Conservation (phyloP, 2,113 vertebrate species). For the Rostratula benghalensis region DNA sequence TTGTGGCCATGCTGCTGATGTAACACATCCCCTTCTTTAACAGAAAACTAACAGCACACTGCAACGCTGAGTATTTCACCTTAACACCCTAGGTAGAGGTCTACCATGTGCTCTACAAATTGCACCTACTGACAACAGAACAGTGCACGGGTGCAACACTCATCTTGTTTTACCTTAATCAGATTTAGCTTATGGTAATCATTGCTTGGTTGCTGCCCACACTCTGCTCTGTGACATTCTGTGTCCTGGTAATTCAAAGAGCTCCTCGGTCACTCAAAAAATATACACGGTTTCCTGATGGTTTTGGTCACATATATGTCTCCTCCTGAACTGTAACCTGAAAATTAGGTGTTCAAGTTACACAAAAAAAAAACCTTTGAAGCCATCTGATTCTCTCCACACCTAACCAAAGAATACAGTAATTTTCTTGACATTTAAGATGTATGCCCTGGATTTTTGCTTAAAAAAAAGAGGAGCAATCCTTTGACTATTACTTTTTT, state of each 20-base stretch:
- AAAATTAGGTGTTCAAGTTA: background rate
- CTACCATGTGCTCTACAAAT: background rate
- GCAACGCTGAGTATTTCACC: background rate
- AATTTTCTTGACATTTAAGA: background rate
- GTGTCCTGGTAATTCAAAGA: background rate
- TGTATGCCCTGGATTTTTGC: background rate
- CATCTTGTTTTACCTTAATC: background rate
- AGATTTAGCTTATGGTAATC: background rate
- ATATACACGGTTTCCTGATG: background rate
- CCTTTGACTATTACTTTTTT: background rate
- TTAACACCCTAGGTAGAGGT: background rate
- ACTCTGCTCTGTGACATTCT: background rate
- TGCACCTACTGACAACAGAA: background rate
- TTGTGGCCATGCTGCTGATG: background rate
- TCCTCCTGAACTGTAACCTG: background rate
- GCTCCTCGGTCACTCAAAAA: background rate
- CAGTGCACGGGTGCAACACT: background rate
- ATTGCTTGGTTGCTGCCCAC: background rate
- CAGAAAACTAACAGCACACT: background rate
- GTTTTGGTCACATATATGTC: background rate
- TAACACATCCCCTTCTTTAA: background rate
- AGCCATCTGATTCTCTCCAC: background rate
- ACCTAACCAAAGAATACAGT: background rate
- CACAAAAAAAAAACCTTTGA: background rate
- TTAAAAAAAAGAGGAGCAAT: background rate